Evolutionary conservation across 2,113 vertebrate genomes (phyloP).

Genomic region (Chlorocebus sabaeus): DNA sequence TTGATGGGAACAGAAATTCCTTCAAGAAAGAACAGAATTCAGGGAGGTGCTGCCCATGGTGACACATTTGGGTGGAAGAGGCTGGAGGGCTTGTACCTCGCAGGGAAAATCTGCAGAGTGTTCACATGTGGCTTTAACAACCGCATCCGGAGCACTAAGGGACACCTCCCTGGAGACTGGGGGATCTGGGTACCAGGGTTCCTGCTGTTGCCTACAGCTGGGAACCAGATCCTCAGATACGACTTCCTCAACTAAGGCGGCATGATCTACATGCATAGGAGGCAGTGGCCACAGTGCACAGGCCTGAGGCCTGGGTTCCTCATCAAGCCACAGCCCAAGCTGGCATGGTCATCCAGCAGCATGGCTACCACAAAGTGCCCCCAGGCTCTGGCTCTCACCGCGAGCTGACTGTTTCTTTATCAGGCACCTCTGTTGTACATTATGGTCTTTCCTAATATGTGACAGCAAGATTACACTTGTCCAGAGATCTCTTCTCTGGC

Average conservation of each 20-base stretch:
- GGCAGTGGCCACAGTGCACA: rapidly evolving
- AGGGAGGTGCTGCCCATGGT: background rate
- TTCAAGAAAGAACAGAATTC: background rate
- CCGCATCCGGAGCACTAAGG: background rate
- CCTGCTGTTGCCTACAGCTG: background rate
- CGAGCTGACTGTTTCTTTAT: background rate
- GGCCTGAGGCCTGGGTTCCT: background rate
- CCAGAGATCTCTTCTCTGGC: background rate
- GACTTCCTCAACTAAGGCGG: rapidly evolving
- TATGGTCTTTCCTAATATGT: background rate
- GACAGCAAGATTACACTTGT: background rate
- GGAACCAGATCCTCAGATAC: background rate
- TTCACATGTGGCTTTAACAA: background rate
- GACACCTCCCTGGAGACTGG: background rate
- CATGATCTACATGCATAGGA: rapidly evolving
- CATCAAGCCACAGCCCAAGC: background rate
- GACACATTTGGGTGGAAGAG: background rate
- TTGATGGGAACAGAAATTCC: background rate
- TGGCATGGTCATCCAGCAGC: rapidly evolving
- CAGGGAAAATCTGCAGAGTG: background rate
- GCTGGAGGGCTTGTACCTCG: background rate
- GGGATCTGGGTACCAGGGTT: background rate
- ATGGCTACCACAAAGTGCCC: background rate
- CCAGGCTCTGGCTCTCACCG: background rate
- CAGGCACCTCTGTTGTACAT: background rate